Conservation (phyloP, 64 coral and sea anemone species). For the Montipora foliosa region DNA sequence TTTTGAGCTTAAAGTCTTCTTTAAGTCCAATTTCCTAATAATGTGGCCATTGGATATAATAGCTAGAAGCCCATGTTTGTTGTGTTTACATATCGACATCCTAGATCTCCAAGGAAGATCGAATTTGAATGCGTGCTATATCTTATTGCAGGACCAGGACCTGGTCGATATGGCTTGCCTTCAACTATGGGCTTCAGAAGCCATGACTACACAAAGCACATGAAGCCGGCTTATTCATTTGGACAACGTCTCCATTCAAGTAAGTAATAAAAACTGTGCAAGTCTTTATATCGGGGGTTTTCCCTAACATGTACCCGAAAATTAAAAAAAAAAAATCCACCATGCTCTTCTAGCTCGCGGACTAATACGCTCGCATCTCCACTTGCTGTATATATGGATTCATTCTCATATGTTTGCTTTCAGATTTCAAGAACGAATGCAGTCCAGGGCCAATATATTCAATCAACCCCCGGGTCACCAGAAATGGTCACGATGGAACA, state of each 20-base stretch:
- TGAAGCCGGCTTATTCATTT: conserved; percentile 85
- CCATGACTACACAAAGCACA: conserved; percentile 83
- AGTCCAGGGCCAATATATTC: conserved; percentile 94
- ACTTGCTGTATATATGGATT: too few species aligned
- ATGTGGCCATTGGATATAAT: not conserved
- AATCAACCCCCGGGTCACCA: conserved; percentile 83
- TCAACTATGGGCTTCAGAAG: conserved; percentile 71
- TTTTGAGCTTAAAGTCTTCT: not conserved
- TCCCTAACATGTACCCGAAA: too few species aligned
- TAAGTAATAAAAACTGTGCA: conserved; percentile 28
- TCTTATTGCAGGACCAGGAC: conserved; percentile 80
- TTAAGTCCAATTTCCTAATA: not conserved
- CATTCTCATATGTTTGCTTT: not conserved
- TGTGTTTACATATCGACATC: not conserved
- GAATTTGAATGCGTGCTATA: not conserved
- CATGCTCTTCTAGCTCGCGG: not conserved
- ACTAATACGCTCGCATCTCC: not conserved
- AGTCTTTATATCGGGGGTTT: not conserved
- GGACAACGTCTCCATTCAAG: conserved; percentile 80
- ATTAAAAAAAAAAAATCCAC: too few species aligned
- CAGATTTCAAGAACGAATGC: conserved; percentile 96
- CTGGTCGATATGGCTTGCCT: conserved; percentile 89
- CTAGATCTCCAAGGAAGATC: not conserved
- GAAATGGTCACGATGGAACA: conserved; percentile 86
- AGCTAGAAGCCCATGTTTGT: not conserved